A percentile compares a stretch with the other conserved stretches of the same genome.
Evolutionary conservation across 2,797 vertebrate species (phyloP).

Genomic region (Tokudaia tokunoshimensis): DNA sequence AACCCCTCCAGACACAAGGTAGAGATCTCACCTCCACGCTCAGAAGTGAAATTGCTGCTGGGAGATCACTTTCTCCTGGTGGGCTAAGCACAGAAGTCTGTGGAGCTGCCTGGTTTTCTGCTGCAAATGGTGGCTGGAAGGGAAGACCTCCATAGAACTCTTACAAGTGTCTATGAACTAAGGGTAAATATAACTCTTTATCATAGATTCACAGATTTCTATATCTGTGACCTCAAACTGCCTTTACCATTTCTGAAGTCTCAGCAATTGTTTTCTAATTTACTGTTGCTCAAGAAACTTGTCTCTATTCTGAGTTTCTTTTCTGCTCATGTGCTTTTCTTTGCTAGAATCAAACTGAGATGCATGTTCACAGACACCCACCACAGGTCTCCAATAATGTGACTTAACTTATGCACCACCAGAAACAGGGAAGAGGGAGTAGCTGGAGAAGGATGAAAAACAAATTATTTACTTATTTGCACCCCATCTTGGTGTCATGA

Average conservation of each 20-base stretch:
- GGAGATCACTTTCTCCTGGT: too few species aligned
- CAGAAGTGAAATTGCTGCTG: too few species aligned
- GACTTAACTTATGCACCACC: neutral
- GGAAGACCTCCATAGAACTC: neutral
- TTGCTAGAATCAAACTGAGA: constrained; percentile 8
- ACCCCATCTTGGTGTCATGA: neutral
- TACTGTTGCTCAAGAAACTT: neutral
- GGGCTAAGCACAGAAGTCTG: too few species aligned
- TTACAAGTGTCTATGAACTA: neutral
- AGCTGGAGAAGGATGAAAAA: neutral
- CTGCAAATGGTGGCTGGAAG: too few species aligned
- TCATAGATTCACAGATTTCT: neutral
- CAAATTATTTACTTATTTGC: neutral
- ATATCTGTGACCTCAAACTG: neutral
- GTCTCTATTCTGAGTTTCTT: neutral
- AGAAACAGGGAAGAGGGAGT: neutral
- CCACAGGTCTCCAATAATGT: neutral
- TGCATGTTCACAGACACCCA: neutral
- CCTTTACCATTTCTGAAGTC: neutral
- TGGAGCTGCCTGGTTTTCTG: too few species aligned
- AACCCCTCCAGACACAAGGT: too few species aligned
- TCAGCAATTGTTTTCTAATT: neutral
- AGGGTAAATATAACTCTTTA: neutral
- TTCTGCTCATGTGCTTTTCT: constrained; percentile 3
- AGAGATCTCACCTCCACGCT: too few species aligned